These are phyloP conservation scores for Ciconia stormi DNA, from an alignment of 2,113 vertebrate species.

Conservation along the genomic window DNA sequence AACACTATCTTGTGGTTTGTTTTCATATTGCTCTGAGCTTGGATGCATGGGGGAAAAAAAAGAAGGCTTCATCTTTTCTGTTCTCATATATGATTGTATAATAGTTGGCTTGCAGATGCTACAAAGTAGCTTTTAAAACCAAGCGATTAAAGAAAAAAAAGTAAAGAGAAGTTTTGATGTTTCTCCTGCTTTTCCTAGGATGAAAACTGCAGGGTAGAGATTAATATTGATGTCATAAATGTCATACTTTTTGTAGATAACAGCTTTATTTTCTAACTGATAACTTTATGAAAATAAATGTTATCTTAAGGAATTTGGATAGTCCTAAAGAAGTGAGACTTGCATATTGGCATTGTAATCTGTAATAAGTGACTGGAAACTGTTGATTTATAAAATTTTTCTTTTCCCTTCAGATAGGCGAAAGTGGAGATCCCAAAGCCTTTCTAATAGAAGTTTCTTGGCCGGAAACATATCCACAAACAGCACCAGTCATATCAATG, in stretches of 20 bases:
- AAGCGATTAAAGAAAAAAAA: accelerated
- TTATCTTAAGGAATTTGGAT: not conserved
- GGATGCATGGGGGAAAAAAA: accelerated
- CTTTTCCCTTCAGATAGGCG: conserved; percentile 83
- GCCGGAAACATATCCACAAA: conserved; percentile 93
- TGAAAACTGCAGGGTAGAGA: not conserved
- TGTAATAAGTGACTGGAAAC: not conserved
- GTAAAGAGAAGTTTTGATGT: not conserved
- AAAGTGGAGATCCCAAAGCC: conserved; percentile 88
- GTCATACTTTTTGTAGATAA: not conserved
- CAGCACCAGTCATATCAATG: conserved; percentile 87
- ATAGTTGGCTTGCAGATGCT: not conserved
- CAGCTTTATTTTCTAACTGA: not conserved
- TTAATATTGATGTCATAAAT: not conserved
- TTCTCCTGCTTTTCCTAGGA: not conserved
- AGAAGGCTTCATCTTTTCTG: not conserved
- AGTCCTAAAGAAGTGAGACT: not conserved
- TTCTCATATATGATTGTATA: not conserved
- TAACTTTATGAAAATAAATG: not conserved
- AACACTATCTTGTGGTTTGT: not conserved
- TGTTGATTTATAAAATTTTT: not conserved
- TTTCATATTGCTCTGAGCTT: not conserved
- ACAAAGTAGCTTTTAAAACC: not conserved
- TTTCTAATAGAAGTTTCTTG: conserved; percentile 92
- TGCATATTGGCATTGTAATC: not conserved